Evolutionary conservation across 2,113 vertebrate species (phyloP), one percentile per base, ranked within the genome.

Genomic region (Myxocyprinus asiaticus): DNA sequence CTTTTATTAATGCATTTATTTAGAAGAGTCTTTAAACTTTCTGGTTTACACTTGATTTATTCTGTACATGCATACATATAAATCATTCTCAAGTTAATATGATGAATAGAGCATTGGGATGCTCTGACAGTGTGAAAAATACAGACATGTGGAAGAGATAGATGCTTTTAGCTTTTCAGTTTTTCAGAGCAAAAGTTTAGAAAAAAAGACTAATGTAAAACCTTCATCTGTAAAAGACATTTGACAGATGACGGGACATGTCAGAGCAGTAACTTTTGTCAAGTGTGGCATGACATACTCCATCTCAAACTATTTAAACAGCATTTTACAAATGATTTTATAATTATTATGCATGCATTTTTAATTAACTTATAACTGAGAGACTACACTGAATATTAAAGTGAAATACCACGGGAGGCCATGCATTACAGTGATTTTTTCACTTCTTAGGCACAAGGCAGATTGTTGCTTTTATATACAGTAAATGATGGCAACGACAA

Each of bases 51-150:
- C n/a, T 17, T 72, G 43, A 72, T 45, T 72, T 59, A 47, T 48
- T 72, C 45, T 1, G 9, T 59, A 17, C n/a, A 12, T 59, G 6
- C 55, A 61, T 47, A 72, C 47, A 56, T 58, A 44, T 71, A 59
- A 15, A 59, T 42, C 51, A 50, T 11, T 56, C 6, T 43, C 12
- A 0, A 14, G 33, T 55, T 70, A 70, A 70, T 71, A 71, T 71
- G 51, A 56, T 58, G 12, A 71, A 70, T 70, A 15, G 68, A 70
- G 68, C 9, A 70, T 70, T 70, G 50, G 67, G 10, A 42, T 55
- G 55, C 7, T 42, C 12, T 14, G 67, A 12, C 50, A 58, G 53
- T 42, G 15, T 71, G 44, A 71, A 71, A 71, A 71, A 55, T 45
- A 44, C 53, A 71, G 69, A 71, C 68, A 58, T 58, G 7, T 71